These are phyloP conservation scores for Stercorarius parasiticus DNA, from an alignment of 2,113 vertebrate species.

Conservation along the genomic window DNA sequence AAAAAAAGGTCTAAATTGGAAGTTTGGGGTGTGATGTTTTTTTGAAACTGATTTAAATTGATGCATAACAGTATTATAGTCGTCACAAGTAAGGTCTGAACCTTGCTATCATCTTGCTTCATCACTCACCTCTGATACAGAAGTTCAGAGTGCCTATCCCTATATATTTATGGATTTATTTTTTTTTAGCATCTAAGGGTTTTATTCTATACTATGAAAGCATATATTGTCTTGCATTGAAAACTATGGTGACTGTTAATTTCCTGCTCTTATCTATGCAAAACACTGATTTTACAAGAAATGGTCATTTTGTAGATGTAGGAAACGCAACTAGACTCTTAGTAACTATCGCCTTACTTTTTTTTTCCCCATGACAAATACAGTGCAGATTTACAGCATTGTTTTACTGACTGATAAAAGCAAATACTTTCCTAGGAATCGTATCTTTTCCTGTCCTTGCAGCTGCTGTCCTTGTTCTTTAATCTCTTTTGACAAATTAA, in stretches of 20 bases:
- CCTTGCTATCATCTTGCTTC: neutral
- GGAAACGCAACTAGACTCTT: neutral
- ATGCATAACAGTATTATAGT: neutral
- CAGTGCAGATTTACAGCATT: neutral
- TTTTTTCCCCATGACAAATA: accelerated
- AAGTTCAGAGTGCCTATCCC: neutral
- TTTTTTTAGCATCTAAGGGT: neutral
- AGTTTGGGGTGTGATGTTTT: neutral
- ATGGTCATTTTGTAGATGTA: neutral
- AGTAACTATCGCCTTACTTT: neutral
- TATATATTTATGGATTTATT: neutral
- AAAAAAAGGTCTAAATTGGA: neutral
- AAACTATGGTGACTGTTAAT: neutral
- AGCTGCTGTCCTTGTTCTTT: neutral
- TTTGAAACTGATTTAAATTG: neutral
- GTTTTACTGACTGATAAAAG: neutral
- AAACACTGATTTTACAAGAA: neutral
- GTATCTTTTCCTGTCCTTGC: neutral
- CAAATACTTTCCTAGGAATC: neutral
- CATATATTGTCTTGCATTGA: neutral
- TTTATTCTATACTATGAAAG: neutral
- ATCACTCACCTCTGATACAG: neutral
- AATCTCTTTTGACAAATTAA: neutral
- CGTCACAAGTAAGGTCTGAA: neutral
- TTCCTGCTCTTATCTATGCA: neutral